phyloP scores from a whole-genome alignment of 2,113 vertebrate species.

The Pterophyllum scalare region DNA sequence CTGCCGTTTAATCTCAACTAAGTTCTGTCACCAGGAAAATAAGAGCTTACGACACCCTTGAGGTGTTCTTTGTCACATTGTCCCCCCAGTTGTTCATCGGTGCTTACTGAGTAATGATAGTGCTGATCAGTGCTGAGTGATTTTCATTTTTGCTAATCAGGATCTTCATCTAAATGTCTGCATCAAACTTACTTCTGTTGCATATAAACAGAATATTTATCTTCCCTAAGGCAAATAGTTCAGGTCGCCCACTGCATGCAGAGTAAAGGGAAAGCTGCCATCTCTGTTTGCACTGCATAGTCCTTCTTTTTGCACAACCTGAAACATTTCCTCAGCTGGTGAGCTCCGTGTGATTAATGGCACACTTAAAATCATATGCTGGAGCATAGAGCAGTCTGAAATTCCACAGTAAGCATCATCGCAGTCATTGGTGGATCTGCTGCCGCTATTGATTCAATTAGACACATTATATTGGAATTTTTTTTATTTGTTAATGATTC shows the following conservation, averaged over 20 bases:
- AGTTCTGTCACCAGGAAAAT: constrained; percentile 40
- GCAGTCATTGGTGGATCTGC: accelerated
- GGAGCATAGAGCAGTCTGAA: not conserved
- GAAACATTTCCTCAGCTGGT: not conserved
- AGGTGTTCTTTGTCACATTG: constrained; percentile 45
- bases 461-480: not conserved
- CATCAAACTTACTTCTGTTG: constrained; percentile 16
- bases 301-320: not conserved
- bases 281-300: not conserved
- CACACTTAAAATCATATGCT: not conserved
- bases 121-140: constrained; percentile 54
- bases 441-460: not conserved
- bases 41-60: constrained; percentile 37
- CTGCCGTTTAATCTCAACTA: constrained; percentile 48
- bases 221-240: not conserved
- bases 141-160: constrained; percentile 54
- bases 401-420: not conserved
- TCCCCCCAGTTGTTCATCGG: constrained; percentile 54
- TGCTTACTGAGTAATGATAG: constrained; percentile 39
- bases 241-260: constrained; percentile 16
- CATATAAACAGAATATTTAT: constrained; percentile 28
- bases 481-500: accelerated
- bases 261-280: not conserved
- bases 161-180: constrained; percentile 31
- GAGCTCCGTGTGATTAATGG: constrained; percentile 1